These are phyloP conservation scores for Penaeus monodon DNA, from an alignment of 2,888 invertebrate genomes.

Conservation along the genomic window DNA sequence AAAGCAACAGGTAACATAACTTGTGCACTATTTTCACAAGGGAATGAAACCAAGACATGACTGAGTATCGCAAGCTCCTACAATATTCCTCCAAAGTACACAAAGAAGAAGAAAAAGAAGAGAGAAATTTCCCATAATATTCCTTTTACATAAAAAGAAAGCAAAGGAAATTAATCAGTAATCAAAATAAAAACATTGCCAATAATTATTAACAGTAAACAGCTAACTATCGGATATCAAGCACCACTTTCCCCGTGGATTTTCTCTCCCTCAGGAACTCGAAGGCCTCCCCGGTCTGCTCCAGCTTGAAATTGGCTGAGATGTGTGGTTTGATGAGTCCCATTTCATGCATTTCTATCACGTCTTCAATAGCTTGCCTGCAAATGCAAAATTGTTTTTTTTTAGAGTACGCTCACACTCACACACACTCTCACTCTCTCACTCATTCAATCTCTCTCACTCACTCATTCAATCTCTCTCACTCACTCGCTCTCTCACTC, in stretches of 20 bases:
- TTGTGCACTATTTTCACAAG: too few species aligned
- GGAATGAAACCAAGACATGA: too few species aligned
- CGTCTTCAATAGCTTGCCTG: conserved; percentile 74
- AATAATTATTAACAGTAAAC: neutral
- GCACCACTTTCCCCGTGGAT: conserved; percentile 76
- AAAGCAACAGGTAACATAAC: too few species aligned
- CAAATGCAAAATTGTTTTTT: conserved; percentile 33
- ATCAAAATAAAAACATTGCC: neutral
- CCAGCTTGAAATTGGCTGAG: conserved; percentile 74
- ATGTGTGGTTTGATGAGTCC: conserved; percentile 76
- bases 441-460: too few species aligned
- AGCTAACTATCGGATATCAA: conserved; percentile 63
- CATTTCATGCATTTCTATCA: conserved; percentile 76
- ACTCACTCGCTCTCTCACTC: too few species aligned
- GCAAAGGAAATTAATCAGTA: neutral
- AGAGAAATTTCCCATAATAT: too few species aligned
- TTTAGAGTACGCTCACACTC: too few species aligned
- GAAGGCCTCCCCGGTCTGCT: conserved; percentile 76
- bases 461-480: too few species aligned
- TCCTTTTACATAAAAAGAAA: neutral
- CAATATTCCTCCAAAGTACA: too few species aligned
- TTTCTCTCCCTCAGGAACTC: conserved; percentile 74
- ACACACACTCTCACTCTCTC: too few species aligned
- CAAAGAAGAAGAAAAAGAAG: too few species aligned
- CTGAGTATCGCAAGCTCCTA: too few species aligned